A percentile compares a stretch with the other conserved stretches of the same genome.
Evolutionary conservation across 2,113 vertebrate species (phyloP).

Genomic region (Chaenocephalus aceratus): DNA sequence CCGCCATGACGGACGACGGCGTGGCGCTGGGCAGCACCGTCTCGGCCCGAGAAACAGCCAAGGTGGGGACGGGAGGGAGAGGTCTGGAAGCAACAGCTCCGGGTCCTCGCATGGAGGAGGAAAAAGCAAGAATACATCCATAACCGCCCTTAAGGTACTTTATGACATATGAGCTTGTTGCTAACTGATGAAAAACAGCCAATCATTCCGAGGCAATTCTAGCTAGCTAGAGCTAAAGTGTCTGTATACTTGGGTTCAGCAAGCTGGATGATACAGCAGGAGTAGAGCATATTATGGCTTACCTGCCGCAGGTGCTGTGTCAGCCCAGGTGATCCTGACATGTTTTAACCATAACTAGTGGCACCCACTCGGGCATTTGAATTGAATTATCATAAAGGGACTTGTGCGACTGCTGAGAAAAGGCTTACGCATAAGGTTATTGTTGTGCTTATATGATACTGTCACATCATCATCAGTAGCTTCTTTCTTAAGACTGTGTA

Average conservation of each 20-base stretch:
- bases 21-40: conserved; percentile 83
- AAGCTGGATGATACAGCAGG: background rate
- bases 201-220: background rate
- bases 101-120: conserved; percentile 87
- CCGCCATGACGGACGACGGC: conserved; percentile 83
- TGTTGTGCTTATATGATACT: background rate
- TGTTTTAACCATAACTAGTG: background rate
- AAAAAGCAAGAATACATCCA: conserved; percentile 80
- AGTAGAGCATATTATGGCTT: conserved; percentile 5
- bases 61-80: conserved; percentile 83
- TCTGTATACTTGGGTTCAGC: background rate
- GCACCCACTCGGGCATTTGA: background rate
- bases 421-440: too few relatives aligned
- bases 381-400: background rate
- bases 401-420: background rate
- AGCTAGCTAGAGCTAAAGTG: conserved; percentile 14
- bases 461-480: background rate
- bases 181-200: background rate
- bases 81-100: conserved; percentile 87
- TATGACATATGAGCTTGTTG: background rate
- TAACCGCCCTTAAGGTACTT: conserved; percentile 79
- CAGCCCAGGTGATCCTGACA: background rate
- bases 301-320: conserved; percentile 20
- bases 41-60: conserved; percentile 78
- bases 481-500: conserved; percentile 8